A percentile compares a stretch with the other conserved stretches of the same genome.
Evolutionary conservation across 2,797 vertebrate species (phyloP).

Genomic region (Rhinella marina): DNA sequence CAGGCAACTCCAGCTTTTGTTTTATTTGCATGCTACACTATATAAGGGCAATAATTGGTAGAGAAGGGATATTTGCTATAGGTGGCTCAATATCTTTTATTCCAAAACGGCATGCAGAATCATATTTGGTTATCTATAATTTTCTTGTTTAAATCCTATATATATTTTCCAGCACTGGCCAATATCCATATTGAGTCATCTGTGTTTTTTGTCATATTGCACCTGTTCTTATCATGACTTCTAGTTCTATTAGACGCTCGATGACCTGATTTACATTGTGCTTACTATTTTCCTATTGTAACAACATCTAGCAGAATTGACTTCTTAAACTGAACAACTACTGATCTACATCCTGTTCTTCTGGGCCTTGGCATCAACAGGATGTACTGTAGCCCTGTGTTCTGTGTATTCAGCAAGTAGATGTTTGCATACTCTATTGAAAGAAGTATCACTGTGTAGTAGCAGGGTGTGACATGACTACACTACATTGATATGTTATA

Average conservation of each 20-base stretch:
- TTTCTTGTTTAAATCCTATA: no score
- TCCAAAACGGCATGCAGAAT: no score
- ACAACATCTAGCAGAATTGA: not conserved
- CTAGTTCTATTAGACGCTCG: not conserved
- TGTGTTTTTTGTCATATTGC: not conserved
- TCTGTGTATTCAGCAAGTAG: not conserved
- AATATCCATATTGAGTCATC: not conserved
- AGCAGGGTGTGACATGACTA: not conserved
- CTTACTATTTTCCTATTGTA: not conserved
- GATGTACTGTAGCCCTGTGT: not conserved
- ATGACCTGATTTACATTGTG: not conserved
- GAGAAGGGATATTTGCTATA: no score
- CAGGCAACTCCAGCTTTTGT: no score
- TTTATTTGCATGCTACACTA: no score
- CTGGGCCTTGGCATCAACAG: not conserved
- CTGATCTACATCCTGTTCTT: not conserved
- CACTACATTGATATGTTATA: not conserved
- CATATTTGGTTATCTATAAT: no score
- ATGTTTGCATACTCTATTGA: slow-evolving; percentile 8
- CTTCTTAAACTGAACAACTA: not conserved
- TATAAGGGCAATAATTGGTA: no score
- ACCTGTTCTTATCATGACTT: not conserved
- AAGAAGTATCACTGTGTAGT: not conserved
- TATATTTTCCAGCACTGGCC: not conserved
- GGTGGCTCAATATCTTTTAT: no score